phyloP scores from a whole-genome alignment of 37 sponge, comb jelly and placozoan genomes.

The Theonella swinhoei region DNA sequence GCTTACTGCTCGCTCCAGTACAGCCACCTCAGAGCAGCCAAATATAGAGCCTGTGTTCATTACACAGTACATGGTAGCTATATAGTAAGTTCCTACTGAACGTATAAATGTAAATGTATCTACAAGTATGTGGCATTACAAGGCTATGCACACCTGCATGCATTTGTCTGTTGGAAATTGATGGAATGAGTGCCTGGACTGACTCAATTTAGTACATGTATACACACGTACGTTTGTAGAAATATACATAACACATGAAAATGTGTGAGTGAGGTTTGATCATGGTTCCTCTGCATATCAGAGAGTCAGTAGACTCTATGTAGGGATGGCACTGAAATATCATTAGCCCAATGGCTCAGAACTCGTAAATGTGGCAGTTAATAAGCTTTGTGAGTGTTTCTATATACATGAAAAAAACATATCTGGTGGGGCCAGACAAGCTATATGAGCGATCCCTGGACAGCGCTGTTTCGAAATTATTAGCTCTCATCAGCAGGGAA shows the following conservation, averaged over 20 bases:
- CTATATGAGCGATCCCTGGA: too few relatives aligned
- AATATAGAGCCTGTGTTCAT: conserved; percentile 78
- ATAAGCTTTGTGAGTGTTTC: too few relatives aligned
- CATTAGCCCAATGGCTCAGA: too few relatives aligned
- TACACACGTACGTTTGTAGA: not conserved
- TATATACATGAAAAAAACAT: too few relatives aligned
- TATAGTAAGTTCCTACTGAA: not conserved
- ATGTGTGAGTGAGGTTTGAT: not conserved
- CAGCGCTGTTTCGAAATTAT: too few relatives aligned
- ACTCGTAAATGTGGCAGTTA: too few relatives aligned
- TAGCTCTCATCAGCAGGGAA: too few relatives aligned
- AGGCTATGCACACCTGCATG: not conserved
- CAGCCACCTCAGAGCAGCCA: conserved; percentile 70
- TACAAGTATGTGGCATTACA: too few relatives aligned
- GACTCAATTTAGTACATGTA: not conserved
- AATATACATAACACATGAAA: not conserved
- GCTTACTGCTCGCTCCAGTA: conserved; percentile 71
- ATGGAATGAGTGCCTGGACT: not conserved
- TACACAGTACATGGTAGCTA: not conserved
- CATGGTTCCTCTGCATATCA: too few relatives aligned
- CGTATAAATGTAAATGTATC: not conserved
- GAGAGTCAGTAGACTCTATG: too few relatives aligned
- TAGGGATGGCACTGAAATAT: too few relatives aligned
- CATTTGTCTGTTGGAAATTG: not conserved
- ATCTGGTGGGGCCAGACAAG: too few relatives aligned